Percentiles rank a stretch among this genome's conserved stretches.
These are phyloP conservation scores for Tachycineta bicolor DNA, from an alignment of 2,113 vertebrate species.

Conservation along the genomic window DNA sequence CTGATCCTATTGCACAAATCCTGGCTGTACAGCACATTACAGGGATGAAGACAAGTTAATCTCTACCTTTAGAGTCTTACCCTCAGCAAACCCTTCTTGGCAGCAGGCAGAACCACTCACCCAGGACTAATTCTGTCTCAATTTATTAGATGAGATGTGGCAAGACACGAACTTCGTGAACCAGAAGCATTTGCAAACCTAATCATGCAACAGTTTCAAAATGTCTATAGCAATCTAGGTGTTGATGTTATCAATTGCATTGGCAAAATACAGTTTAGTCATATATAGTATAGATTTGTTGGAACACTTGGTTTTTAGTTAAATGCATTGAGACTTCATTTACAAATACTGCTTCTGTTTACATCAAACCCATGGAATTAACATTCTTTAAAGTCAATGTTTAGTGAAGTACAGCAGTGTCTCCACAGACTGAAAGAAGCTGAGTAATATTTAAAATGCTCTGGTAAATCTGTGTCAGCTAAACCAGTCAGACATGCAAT, in stretches of 20 bases:
- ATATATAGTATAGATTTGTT: background rate
- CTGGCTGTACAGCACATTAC: conserved; percentile 95
- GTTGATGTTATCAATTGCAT: background rate
- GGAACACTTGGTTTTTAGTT: background rate
- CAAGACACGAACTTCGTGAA: conserved; percentile 62
- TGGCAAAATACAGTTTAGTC: background rate
- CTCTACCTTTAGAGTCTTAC: conserved; percentile 93
- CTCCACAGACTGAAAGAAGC: background rate
- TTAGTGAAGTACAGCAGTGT: background rate
- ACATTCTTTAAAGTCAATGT: background rate
- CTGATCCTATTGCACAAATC: conserved; percentile 92
- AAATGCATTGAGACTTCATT: background rate
- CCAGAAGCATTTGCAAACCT: conserved; percentile 55
- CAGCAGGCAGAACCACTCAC: conserved; percentile 90
- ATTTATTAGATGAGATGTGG: conserved; percentile 84
- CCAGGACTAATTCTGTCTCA: conserved; percentile 94
- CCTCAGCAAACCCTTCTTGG: conserved; percentile 94
- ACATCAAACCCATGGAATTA: background rate
- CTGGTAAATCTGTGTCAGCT: background rate
- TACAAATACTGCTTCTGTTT: background rate
- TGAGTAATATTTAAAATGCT: background rate
- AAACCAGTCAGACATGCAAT: background rate
- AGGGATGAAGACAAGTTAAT: conserved; percentile 94
- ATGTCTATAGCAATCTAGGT: background rate
- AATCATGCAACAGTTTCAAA: background rate